A percentile compares a stretch with the other conserved stretches of the same genome.
Evolutionary conservation across 2,113 vertebrate genomes (phyloP).

Genomic region (Phalacrocorax pelagicus): DNA sequence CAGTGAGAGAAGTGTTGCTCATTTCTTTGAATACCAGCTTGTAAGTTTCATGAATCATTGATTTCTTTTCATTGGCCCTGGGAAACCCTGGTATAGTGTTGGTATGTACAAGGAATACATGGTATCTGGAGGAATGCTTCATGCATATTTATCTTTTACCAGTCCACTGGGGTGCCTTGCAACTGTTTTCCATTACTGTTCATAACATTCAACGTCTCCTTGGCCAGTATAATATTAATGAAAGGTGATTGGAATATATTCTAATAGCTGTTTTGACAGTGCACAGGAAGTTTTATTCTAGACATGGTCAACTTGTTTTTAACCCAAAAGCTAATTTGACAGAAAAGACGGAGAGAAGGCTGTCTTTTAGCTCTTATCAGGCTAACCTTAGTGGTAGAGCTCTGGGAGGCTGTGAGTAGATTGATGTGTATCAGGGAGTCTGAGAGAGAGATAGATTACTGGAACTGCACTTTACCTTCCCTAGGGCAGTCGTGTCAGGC

Average conservation of each 20-base stretch:
- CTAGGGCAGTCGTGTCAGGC: background rate
- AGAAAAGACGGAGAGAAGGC: background rate
- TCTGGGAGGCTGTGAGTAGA: background rate
- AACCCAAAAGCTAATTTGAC: background rate
- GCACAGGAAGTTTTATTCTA: background rate
- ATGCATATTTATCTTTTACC: slow-evolving; percentile 19
- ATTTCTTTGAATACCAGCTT: background rate
- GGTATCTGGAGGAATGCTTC: background rate
- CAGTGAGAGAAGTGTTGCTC: background rate
- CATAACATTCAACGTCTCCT: background rate
- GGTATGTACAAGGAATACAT: background rate
- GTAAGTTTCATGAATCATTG: background rate
- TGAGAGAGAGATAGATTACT: background rate
- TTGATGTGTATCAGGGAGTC: background rate
- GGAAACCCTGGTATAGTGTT: background rate
- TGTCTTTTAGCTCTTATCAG: background rate
- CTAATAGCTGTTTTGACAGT: background rate
- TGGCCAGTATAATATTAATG: background rate
- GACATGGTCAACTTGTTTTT: background rate
- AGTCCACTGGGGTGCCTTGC: background rate
- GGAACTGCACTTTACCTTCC: background rate
- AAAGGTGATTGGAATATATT: background rate
- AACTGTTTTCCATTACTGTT: background rate
- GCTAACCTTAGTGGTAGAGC: background rate
- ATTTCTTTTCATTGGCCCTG: background rate